phyloP scores from a whole-genome alignment of 2,113 vertebrate species.

The Lichenostomus cassidix region DNA sequence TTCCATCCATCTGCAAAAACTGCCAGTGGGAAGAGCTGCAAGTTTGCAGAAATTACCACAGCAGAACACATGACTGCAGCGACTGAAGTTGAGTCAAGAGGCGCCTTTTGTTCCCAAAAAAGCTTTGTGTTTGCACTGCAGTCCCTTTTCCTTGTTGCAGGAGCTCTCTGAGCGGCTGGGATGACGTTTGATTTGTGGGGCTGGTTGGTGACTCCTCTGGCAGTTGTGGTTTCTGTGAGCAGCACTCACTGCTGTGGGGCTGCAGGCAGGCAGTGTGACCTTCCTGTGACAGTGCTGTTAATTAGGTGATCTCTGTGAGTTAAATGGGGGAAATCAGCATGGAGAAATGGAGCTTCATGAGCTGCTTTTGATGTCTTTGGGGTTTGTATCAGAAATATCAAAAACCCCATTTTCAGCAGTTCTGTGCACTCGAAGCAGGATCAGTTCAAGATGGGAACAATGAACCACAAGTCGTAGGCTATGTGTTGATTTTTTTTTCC shows the following conservation, averaged over 20 bases:
- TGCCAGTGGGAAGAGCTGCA: background rate
- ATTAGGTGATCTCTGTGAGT: background rate
- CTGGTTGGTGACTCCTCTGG: background rate
- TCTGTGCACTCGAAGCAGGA: background rate
- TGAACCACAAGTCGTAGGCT: conserved; percentile 52
- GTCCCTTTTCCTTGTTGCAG: background rate
- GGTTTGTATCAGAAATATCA: conserved; percentile 11
- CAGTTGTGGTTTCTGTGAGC: background rate
- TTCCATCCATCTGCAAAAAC: background rate
- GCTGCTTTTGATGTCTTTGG: background rate
- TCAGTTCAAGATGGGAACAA: conserved; percentile 39
- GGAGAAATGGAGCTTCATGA: background rate
- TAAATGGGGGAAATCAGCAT: background rate
- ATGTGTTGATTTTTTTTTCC: background rate
- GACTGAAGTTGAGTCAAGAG: background rate
- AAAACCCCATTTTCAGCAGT: conserved; percentile 8
- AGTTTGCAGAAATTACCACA: background rate
- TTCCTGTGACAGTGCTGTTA: background rate
- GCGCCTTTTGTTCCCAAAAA: background rate
- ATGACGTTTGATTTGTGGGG: background rate
- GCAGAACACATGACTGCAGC: background rate
- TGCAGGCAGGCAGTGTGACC: background rate
- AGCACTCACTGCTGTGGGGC: background rate
- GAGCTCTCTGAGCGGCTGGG: background rate
- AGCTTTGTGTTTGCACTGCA: background rate